A percentile compares a stretch with the other conserved stretches of the same genome.
phyloP scores from a whole-genome alignment of 2,888 invertebrate genomes.

The Frankliniella intonsa region DNA sequence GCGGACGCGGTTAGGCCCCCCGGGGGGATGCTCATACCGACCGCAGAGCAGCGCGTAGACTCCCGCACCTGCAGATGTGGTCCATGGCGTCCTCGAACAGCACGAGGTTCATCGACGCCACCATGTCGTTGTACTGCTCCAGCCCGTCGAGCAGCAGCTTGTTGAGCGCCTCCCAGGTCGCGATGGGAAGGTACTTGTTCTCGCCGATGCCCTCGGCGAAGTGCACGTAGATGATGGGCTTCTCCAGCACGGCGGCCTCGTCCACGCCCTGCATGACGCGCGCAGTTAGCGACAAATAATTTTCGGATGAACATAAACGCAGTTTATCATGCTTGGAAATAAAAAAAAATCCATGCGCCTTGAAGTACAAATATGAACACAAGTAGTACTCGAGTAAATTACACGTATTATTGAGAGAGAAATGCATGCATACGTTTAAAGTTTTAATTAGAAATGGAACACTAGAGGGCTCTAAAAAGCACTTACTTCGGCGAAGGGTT shows the following conservation, averaged over 20 bases:
- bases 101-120: constrained; percentile 87
- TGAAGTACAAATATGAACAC: background rate
- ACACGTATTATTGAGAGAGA: no score
- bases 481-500: constrained; percentile 19
- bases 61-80: constrained; percentile 70
- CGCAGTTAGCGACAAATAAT: background rate
- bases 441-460: no score
- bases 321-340: background rate
- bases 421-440: no score
- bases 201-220: constrained; percentile 89
- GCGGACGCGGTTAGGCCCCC: background rate
- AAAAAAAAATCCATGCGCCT: background rate
- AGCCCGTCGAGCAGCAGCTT: constrained; percentile 75
- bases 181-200: constrained; percentile 80
- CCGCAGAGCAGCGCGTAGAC: background rate
- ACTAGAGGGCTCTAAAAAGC: background rate
- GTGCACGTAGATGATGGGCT: constrained; percentile 85
- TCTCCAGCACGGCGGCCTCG: constrained; percentile 48
- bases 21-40: background rate
- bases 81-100: constrained; percentile 93
- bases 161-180: constrained; percentile 64
- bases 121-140: constrained; percentile 79
- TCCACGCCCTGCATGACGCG: constrained; percentile 1
- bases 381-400: background rate
- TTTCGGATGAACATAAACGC: no score